Conservation (phyloP, 2,797 vertebrate species). For the Crypturellus tataupa region DNA sequence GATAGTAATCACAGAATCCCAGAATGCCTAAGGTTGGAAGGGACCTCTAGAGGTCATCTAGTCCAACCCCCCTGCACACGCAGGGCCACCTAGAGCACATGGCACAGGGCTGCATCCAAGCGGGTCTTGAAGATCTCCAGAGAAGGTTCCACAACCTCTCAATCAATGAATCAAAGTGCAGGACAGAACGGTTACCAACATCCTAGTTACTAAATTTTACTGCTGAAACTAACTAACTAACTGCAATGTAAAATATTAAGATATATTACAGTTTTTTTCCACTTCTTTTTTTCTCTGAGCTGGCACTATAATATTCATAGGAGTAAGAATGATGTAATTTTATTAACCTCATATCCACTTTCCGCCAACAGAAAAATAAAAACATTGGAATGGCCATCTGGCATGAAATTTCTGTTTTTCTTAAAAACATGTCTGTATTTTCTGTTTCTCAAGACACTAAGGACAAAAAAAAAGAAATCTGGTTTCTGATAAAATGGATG, state of each 20-base stretch:
- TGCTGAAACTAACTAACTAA: constrained; percentile 19
- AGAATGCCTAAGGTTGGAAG: too few species aligned
- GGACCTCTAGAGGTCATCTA: too few species aligned
- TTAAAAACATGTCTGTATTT: constrained; percentile 51
- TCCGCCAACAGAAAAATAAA: constrained; percentile 44
- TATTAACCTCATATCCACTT: constrained; percentile 40
- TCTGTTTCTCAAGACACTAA: constrained; percentile 25
- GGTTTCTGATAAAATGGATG: neutral
- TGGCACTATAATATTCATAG: neutral
- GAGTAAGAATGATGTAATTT: constrained; percentile 51
- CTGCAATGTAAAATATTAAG: neutral
- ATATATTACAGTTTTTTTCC: neutral
- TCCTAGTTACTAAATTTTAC: neutral
- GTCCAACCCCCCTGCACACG: too few species aligned
- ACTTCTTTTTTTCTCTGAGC: neutral
- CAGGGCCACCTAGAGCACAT: too few species aligned
- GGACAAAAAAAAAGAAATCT: neutral
- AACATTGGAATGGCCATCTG: constrained; percentile 52
- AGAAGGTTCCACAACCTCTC: too few species aligned
- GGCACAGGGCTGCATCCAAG: too few species aligned
- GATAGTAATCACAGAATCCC: too few species aligned
- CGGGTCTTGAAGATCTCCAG: too few species aligned
- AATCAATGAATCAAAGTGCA: neutral
- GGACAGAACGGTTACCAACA: neutral
- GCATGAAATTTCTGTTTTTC: constrained; percentile 32